Percentiles rank a stretch among this genome's conserved stretches.
phyloP scores from a whole-genome alignment of 1,140 invertebrate species.

The Temnothorax curvispinosus region DNA sequence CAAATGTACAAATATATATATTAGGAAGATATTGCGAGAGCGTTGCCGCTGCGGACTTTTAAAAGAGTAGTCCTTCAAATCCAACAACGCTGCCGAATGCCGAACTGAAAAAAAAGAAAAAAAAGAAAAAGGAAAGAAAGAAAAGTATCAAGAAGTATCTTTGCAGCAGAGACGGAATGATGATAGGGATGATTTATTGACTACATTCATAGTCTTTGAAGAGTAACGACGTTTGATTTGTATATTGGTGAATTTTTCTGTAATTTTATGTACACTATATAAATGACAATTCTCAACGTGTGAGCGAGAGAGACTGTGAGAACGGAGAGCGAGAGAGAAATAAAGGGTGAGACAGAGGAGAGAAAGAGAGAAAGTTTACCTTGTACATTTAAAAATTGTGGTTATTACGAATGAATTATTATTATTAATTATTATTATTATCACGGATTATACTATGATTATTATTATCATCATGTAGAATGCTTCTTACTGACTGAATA shows the following conservation, averaged over 20 bases:
- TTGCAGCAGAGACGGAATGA: conserved; percentile 80
- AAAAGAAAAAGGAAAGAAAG: conserved; percentile 29
- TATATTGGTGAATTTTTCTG: conserved; percentile 79
- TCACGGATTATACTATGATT: conserved; percentile 72
- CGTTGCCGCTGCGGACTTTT: conserved; percentile 68
- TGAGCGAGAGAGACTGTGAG: conserved; percentile 56
- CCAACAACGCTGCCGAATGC: conserved; percentile 81
- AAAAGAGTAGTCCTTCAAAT: conserved; percentile 82
- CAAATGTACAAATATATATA: conserved; percentile 71
- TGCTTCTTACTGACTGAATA: conserved; percentile 86
- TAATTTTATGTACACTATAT: conserved; percentile 75
- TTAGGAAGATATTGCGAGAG: conserved; percentile 63
- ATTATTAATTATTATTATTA: conserved; percentile 71
- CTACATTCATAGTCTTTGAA: conserved; percentile 82
- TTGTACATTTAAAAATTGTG: conserved; percentile 79
- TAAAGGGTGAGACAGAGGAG: not conserved
- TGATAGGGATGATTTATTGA: conserved; percentile 84
- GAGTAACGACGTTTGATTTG: conserved; percentile 78
- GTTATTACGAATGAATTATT: conserved; percentile 79
- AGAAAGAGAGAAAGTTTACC: conserved; percentile 69
- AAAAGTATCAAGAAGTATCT: conserved; percentile 76
- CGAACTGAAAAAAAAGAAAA: conserved; percentile 61
- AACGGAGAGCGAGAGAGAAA: conserved; percentile 50
- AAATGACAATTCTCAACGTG: conserved; percentile 78
- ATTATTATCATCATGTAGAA: conserved; percentile 83